Percentiles rank a stretch among this genome's conserved stretches.
These are phyloP conservation scores for Drosophila burlai DNA, from an alignment of 1,140 invertebrate species.

Conservation along the genomic window DNA sequence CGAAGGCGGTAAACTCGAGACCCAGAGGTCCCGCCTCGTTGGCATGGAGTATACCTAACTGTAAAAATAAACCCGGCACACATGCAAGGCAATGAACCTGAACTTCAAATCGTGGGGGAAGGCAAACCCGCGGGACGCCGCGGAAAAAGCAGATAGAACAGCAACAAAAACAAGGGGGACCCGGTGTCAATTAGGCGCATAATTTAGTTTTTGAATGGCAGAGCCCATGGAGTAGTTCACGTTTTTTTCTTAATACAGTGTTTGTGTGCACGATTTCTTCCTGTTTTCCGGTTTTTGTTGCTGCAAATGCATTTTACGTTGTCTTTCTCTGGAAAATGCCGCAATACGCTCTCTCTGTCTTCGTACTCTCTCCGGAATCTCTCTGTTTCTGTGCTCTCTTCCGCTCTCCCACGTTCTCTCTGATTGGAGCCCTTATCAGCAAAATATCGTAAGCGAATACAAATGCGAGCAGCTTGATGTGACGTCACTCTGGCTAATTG, in stretches of 20 bases:
- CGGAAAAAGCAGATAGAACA: conserved; percentile 15
- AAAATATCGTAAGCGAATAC: conserved; percentile 31
- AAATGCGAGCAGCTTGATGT: conserved; percentile 20
- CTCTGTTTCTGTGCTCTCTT: neutral
- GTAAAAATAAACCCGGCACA: conserved; percentile 65
- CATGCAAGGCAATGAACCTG: conserved; percentile 79
- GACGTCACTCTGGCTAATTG: conserved; percentile 65
- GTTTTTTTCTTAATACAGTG: conserved; percentile 6
- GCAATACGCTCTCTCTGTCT: conserved; percentile 42
- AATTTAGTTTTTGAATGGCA: conserved; percentile 57
- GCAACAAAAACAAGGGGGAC: conserved; percentile 19
- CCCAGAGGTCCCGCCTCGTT: conserved; percentile 12
- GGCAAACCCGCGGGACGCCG: neutral
- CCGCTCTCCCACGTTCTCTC: conserved; percentile 14
- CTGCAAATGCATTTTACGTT: conserved; percentile 47
- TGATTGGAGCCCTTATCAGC: conserved; percentile 56
- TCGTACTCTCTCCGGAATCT: neutral
- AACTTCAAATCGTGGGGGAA: conserved; percentile 56
- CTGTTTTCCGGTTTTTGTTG: conserved; percentile 42
- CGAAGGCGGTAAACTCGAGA: conserved; percentile 17
- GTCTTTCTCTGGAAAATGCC: conserved; percentile 54
- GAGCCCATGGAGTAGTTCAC: conserved; percentile 2
- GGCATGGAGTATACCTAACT: conserved; percentile 36
- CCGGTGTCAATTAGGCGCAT: conserved; percentile 63
- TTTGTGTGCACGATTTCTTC: conserved; percentile 39